Conservation (phyloP, 1,140 invertebrate genomes). For the Diachasmimorpha longicaudata region DNA sequence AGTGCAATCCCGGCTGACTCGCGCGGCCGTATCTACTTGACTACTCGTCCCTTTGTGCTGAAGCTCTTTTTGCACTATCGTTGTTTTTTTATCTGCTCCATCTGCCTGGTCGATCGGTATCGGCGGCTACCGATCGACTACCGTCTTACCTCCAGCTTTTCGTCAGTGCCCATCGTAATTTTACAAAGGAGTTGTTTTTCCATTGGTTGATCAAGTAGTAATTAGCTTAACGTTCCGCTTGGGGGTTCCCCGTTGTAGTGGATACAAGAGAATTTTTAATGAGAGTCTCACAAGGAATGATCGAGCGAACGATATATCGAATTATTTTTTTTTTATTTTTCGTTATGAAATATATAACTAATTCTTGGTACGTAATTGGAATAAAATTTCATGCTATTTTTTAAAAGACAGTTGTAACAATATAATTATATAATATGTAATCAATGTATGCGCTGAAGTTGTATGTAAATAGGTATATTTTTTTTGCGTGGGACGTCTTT, state of each 20-base stretch:
- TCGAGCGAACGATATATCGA: too few species aligned
- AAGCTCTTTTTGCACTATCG: background rate
- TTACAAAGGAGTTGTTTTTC: background rate
- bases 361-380: too few species aligned
- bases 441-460: too few species aligned
- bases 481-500: too few species aligned
- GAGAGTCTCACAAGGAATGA: too few species aligned
- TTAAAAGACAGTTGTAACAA: too few species aligned
- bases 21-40: background rate
- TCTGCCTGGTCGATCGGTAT: conserved; percentile 30
- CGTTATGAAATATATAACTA: too few species aligned
- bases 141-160: background rate
- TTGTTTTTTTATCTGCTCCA: background rate
- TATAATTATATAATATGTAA: too few species aligned
- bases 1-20: conserved; percentile 31
- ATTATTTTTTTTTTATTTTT: too few species aligned
- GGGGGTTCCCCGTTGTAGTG: background rate
- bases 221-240: background rate
- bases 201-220: background rate
- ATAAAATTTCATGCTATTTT: too few species aligned
- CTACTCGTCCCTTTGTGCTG: background rate
- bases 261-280: too few species aligned
- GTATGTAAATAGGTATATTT: too few species aligned
- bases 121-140: conserved; percentile 32
- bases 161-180: background rate